Conservation (phyloP, 2,888 invertebrate species). For the Melieria picta region DNA sequence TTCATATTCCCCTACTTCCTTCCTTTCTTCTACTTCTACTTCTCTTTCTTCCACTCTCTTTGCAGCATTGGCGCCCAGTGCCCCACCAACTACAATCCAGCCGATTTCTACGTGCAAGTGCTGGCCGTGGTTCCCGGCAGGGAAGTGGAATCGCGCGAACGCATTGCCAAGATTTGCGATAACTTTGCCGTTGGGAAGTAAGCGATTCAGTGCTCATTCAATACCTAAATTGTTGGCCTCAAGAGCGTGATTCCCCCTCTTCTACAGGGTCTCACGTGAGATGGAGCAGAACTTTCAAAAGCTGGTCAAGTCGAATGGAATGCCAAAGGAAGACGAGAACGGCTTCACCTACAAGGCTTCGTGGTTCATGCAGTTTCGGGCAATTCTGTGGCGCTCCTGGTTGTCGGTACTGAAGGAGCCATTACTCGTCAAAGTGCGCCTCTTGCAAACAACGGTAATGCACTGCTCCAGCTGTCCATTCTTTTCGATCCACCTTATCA, state of each 20-base stretch:
- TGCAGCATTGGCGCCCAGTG: constrained; percentile 81
- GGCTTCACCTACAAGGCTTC: constrained; percentile 69
- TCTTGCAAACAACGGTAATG: constrained; percentile 86
- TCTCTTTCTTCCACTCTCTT: constrained; percentile 6
- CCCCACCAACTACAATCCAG: constrained; percentile 92
- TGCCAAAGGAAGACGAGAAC: constrained; percentile 70
- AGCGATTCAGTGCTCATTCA: constrained; percentile 10
- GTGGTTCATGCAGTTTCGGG: constrained; percentile 88
- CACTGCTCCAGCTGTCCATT: neutral
- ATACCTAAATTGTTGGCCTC: neutral
- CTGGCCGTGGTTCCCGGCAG: constrained; percentile 86
- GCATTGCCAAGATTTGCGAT: constrained; percentile 82
- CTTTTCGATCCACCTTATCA: constrained; percentile 59
- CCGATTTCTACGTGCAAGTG: constrained; percentile 92
- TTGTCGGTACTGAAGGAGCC: constrained; percentile 90
- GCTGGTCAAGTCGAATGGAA: constrained; percentile 49
- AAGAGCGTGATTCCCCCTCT: neutral
- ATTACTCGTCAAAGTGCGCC: constrained; percentile 85
- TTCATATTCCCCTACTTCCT: neutral
- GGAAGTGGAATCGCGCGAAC: constrained; percentile 81
- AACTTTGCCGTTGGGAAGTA: constrained; percentile 69
- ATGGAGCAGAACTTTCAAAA: constrained; percentile 59
- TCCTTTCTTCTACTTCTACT: neutral
- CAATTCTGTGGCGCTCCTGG: constrained; percentile 92
- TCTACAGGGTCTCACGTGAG: constrained; percentile 54